Conservation (phyloP, 2,113 vertebrate species). For the Vidua macroura region DNA sequence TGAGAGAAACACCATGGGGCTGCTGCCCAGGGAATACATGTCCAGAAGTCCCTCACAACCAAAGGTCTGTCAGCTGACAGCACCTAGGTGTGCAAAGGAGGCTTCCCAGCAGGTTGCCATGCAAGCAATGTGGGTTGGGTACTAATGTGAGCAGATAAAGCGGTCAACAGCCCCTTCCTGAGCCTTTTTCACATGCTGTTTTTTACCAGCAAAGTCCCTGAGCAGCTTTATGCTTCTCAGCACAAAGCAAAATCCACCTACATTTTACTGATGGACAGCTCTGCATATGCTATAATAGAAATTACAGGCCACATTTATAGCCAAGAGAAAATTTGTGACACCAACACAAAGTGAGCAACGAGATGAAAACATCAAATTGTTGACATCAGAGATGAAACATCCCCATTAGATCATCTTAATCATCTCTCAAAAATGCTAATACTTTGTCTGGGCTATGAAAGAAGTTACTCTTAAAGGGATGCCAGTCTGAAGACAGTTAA, state of each 20-base stretch:
- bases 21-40: not conserved
- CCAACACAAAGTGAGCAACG: not conserved
- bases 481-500: not conserved
- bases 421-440: not conserved
- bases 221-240: not conserved
- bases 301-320: not conserved
- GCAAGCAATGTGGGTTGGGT: rapidly evolving
- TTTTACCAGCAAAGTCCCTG: not conserved
- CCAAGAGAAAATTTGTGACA: not conserved
- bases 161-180: not conserved
- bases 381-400: not conserved
- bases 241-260: not conserved
- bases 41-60: not conserved
- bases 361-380: not conserved
- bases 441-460: not conserved
- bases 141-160: not conserved
- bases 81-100: not conserved
- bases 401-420: not conserved
- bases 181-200: not conserved
- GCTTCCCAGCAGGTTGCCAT: not conserved
- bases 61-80: not conserved
- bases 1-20: not conserved
- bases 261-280: not conserved
- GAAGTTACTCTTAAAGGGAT: not conserved
- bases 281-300: not conserved